phyloP scores from a whole-genome alignment of 2,797 vertebrate genomes.

The Parauchenoglanis ngamensis region DNA sequence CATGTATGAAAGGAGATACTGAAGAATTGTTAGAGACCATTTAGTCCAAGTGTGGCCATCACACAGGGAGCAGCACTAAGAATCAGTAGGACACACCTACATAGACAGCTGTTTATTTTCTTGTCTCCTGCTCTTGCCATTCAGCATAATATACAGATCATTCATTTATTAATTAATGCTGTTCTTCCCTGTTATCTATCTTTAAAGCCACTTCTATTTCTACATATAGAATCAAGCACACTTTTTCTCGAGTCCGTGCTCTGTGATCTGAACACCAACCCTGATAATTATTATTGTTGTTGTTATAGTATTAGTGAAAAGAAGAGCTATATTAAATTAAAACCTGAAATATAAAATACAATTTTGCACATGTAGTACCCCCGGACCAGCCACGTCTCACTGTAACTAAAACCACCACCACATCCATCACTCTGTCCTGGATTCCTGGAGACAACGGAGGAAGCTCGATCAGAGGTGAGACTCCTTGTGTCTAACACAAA shows the following conservation, averaged over 20 bases:
- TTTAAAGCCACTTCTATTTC: neutral
- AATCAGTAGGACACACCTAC: neutral
- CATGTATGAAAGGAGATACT: neutral
- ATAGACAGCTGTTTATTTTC: neutral
- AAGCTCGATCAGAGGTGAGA: constrained; percentile 95
- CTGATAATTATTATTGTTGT: neutral
- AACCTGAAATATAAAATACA: neutral
- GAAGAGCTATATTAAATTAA: neutral
- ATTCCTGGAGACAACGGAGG: constrained; percentile 98
- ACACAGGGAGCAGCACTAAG: neutral
- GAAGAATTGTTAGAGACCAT: neutral
- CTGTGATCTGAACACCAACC: neutral
- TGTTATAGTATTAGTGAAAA: neutral
- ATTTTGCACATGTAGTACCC: constrained; percentile 78
- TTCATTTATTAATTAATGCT: neutral
- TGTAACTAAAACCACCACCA: constrained; percentile 97
- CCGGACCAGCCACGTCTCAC: constrained; percentile 98
- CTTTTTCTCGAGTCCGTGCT: neutral
- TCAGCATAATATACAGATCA: neutral
- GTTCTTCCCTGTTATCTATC: neutral
- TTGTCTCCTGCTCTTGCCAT: neutral
- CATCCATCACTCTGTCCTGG: constrained; percentile 97
- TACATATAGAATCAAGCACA: neutral
- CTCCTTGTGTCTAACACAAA: neutral
- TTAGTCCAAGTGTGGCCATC: neutral